Percentiles rank a stretch among this genome's conserved stretches.
phyloP scores from a whole-genome alignment of 2,113 vertebrate species.

The Salvelinus sp. region DNA sequence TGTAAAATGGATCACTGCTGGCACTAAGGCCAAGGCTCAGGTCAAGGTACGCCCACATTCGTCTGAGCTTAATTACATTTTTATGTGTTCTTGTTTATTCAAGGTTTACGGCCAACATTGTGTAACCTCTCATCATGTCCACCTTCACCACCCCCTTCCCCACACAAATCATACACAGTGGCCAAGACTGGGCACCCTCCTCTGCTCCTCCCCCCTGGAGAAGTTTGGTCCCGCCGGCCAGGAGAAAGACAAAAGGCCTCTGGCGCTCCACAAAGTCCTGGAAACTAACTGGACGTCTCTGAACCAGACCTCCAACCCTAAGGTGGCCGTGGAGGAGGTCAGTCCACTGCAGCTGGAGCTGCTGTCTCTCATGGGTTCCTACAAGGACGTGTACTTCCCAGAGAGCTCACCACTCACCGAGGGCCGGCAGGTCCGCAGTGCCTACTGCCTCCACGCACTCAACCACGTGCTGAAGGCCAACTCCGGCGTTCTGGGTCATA shows the following conservation, averaged over 20 bases:
- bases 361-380: constrained; percentile 87
- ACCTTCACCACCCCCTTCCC: no score
- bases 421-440: constrained; percentile 78
- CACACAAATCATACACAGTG: constrained; percentile 71
- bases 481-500: constrained; percentile 85
- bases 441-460: constrained; percentile 89
- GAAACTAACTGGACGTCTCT: constrained; percentile 76
- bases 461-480: constrained; percentile 96
- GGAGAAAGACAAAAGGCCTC: constrained; percentile 69
- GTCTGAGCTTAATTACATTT: no score
- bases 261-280: constrained; percentile 83
- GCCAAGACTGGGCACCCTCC: constrained; percentile 81
- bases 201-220: constrained; percentile 74
- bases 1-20: constrained; percentile 71
- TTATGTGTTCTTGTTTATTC: no score
- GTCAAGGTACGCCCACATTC: constrained; percentile 71
- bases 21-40: constrained; percentile 73
- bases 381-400: constrained; percentile 86
- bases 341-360: constrained; percentile 86
- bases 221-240: constrained; percentile 61
- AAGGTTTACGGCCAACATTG: not conserved
- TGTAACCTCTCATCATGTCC: not conserved
- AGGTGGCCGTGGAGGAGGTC: constrained; percentile 41
- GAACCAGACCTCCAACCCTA: constrained; percentile 70
- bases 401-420: constrained; percentile 78